Percentiles rank a stretch among this genome's conserved stretches.
Conservation (phyloP, 2,113 vertebrate species). For the Microtus pennsylvanicus region DNA sequence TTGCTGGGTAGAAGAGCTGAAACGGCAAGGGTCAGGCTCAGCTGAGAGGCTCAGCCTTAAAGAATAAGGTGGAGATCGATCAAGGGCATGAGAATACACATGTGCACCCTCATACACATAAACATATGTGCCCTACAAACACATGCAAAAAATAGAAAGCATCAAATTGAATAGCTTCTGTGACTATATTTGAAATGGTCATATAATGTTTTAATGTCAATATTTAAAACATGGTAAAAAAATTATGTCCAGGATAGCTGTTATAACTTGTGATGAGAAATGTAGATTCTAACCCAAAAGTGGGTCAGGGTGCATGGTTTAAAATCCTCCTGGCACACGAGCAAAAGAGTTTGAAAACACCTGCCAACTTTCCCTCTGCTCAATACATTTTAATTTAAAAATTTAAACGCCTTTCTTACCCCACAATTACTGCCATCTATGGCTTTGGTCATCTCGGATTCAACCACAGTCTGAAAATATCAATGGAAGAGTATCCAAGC, state of each 20-base stretch:
- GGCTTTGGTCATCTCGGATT: background rate
- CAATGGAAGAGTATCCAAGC: background rate
- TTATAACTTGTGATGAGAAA: background rate
- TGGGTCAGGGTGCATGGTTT: background rate
- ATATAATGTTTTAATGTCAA: background rate
- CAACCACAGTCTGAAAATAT: background rate
- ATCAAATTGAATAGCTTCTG: background rate
- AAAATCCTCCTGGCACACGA: background rate
- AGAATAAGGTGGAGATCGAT: no score
- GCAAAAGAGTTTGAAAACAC: background rate
- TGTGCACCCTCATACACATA: background rate
- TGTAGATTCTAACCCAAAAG: background rate
- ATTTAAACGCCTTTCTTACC: background rate
- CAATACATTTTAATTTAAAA: background rate
- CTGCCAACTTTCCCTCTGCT: background rate
- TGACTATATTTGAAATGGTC: background rate
- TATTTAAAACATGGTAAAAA: constrained; percentile 9
- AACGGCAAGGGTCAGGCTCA: background rate
- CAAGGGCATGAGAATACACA: background rate
- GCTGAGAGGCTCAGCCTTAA: background rate
- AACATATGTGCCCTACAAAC: no score
- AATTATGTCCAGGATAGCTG: background rate
- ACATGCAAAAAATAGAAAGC: background rate
- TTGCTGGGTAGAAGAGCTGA: background rate
- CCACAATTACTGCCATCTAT: no score